phyloP scores from a whole-genome alignment of 2,888 invertebrate genomes.

The Heliconius charithonia region DNA sequence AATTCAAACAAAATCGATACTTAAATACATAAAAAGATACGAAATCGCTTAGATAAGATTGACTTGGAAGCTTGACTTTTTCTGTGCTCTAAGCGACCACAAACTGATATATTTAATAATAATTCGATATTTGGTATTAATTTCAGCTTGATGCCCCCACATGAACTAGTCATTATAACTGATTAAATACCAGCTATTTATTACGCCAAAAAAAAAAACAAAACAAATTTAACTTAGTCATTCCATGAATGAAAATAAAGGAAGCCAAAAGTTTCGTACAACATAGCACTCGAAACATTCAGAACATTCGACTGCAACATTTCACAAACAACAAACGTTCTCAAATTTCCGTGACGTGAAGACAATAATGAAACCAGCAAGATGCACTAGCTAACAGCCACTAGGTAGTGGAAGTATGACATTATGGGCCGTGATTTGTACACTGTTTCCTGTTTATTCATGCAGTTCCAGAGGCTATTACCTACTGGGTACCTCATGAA shows the following conservation, averaged over 20 bases:
- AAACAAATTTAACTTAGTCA: too few species aligned
- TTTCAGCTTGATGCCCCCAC: too few species aligned
- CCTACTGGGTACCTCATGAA: conserved; percentile 76
- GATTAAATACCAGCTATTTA: too few species aligned
- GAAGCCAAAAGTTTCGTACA: not conserved
- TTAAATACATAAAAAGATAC: too few species aligned
- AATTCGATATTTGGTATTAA: too few species aligned
- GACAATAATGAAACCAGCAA: conserved; percentile 1
- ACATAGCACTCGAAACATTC: not conserved
- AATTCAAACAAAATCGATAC: too few species aligned
- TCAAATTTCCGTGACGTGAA: conserved; percentile 7
- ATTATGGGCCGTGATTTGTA: conserved; percentile 70
- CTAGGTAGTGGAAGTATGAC: conserved; percentile 30
- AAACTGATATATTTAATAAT: too few species aligned
- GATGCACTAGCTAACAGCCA: conserved; percentile 21
- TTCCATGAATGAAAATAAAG: not conserved
- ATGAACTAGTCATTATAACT: too few species aligned
- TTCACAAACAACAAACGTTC: conserved; percentile 1
- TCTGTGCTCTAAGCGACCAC: too few species aligned
- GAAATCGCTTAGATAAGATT: too few species aligned
- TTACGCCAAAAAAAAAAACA: not conserved
- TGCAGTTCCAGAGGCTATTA: conserved; percentile 78
- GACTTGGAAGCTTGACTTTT: too few species aligned
- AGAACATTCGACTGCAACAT: not conserved
- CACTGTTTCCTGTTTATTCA: conserved; percentile 78